phyloP scores from a whole-genome alignment of 1,140 invertebrate species.

The Amphibalanus amphitrite region DNA sequence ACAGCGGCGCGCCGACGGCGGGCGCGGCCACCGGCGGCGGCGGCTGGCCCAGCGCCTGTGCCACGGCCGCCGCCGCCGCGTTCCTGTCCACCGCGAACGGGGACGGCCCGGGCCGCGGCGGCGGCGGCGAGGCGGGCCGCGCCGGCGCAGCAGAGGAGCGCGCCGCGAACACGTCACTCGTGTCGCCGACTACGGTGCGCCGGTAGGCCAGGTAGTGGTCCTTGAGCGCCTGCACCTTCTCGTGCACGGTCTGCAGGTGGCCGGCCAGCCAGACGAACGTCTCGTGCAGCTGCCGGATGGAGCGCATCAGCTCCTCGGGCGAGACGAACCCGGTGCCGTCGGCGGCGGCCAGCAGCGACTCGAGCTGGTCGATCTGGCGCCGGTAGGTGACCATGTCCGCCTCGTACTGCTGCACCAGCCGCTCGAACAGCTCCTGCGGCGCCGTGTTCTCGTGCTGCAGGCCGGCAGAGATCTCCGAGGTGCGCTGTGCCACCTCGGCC shows the following conservation, averaged over 20 bases:
- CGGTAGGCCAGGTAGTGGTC: background rate
- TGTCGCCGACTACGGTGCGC: background rate
- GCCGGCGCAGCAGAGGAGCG: no score
- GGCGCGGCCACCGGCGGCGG: constrained; percentile 11
- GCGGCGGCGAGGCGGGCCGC: no score
- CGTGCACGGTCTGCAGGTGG: background rate
- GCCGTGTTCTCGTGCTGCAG: constrained; percentile 3
- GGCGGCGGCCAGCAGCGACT: background rate
- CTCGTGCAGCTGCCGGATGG: background rate
- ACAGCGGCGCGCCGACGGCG: constrained; percentile 30
- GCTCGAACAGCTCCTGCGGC: background rate
- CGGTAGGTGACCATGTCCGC: background rate
- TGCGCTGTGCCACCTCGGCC: constrained; percentile 3
- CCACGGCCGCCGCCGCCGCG: constrained; percentile 61
- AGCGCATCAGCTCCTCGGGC: background rate
- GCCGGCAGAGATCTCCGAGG: background rate
- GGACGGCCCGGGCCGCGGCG: constrained; percentile 36
- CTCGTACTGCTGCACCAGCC: background rate
- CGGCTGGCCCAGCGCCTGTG: constrained; percentile 44
- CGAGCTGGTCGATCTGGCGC: background rate
- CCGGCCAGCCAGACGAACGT: constrained; percentile 2
- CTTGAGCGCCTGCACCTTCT: background rate
- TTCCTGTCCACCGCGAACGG: constrained; percentile 80
- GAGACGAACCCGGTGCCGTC: background rate
- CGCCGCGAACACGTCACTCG: background rate